These are phyloP conservation scores for Pseudorhombus dupliciocellatus DNA, from an alignment of 2,113 vertebrate species.

Conservation along the genomic window DNA sequence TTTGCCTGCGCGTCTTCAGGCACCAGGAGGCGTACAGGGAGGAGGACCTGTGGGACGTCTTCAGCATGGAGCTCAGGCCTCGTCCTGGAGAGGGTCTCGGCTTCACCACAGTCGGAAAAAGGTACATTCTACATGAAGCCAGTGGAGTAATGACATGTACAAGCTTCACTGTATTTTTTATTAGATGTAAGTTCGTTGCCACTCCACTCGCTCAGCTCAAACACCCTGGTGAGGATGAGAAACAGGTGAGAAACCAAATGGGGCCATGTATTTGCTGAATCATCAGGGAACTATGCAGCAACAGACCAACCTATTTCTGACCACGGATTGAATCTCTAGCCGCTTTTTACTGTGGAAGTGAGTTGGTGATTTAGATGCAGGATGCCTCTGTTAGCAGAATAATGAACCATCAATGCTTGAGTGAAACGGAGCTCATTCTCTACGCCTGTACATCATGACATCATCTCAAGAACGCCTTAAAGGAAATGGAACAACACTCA, in stretches of 20 bases:
- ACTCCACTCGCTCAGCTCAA: background rate
- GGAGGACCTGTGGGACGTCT: constrained; percentile 91
- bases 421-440: too few species aligned
- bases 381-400: background rate
- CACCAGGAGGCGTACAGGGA: constrained; percentile 90
- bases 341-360: background rate
- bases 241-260: background rate
- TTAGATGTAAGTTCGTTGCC: background rate
- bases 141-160: background rate
- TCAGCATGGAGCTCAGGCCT: constrained; percentile 88
- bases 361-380: background rate
- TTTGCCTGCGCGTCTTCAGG: constrained; percentile 88
- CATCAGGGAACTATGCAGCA: background rate
- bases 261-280: background rate
- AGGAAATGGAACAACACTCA: too few species aligned
- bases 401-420: background rate
- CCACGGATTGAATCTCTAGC: background rate
- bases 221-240: background rate
- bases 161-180: background rate
- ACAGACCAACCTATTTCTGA: background rate
- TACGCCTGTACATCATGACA: too few species aligned
- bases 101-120: constrained; percentile 92
- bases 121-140: constrained; percentile 74
- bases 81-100: constrained; percentile 88
- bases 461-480: too few species aligned